These are phyloP conservation scores for Pagrus major DNA, from an alignment of 2,113 vertebrate genomes.

Conservation along the genomic window DNA sequence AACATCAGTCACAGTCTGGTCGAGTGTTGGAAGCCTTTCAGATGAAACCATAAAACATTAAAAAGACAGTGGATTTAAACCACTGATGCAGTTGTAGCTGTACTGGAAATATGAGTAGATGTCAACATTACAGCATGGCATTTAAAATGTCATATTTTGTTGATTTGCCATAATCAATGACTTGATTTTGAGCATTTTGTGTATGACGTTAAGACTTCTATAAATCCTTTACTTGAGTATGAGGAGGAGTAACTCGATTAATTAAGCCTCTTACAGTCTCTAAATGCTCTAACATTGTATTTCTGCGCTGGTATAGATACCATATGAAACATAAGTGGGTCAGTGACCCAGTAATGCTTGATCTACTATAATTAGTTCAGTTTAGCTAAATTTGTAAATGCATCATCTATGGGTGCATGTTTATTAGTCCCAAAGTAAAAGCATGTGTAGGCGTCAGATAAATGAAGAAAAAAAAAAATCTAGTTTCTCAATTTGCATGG, in stretches of 20 bases:
- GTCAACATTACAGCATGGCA: neutral
- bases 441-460: neutral
- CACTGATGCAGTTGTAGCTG: neutral
- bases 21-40: conserved; percentile 2
- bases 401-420: neutral
- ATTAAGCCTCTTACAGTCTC: neutral
- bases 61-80: neutral
- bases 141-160: neutral
- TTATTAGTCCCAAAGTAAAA: neutral
- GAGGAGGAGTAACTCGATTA: neutral
- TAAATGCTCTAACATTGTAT: neutral
- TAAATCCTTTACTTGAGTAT: neutral
- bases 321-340: conserved; percentile 12
- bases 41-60: neutral
- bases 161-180: neutral
- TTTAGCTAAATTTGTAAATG: conserved; percentile 5
- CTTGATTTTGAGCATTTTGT: neutral
- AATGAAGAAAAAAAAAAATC: neutral
- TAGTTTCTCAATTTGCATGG: neutral
- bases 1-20: conserved; percentile 25
- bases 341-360: conserved; percentile 24
- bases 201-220: neutral
- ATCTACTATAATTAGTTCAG: conserved; percentile 14
- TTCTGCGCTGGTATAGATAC: neutral
- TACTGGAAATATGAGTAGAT: neutral